phyloP scores from a whole-genome alignment of 2,113 vertebrate genomes.

The Mus pahari region DNA sequence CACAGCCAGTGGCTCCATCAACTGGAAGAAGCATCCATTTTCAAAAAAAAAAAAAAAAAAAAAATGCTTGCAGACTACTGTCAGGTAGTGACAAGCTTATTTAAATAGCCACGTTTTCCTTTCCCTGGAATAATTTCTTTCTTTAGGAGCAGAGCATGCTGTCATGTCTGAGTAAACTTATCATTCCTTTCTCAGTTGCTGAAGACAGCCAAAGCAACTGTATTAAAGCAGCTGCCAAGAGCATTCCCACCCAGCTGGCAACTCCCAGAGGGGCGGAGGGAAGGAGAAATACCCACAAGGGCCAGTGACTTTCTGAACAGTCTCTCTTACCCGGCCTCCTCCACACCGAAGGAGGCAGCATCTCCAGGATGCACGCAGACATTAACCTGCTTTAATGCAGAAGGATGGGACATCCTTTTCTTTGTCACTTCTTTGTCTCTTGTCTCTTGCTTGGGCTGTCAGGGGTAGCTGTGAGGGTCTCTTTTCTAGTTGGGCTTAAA shows the following conservation, averaged over 20 bases:
- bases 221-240: neutral
- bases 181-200: neutral
- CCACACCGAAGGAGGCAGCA: neutral
- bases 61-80: conserved; percentile 21
- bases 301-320: neutral
- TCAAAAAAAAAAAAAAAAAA: neutral
- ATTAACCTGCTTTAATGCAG: no score
- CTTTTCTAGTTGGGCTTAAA: neutral
- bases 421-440: neutral
- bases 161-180: neutral
- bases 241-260: neutral
- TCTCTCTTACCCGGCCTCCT: neutral
- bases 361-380: neutral
- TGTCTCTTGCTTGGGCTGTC: neutral
- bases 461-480: neutral
- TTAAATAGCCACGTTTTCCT: conserved; percentile 1
- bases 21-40: neutral
- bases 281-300: neutral
- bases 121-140: neutral
- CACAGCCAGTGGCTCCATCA: neutral
- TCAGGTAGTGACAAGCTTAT: conserved; percentile 32
- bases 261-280: neutral
- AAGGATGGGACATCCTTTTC: neutral
- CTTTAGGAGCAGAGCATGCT: neutral
- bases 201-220: neutral